Conservation (phyloP, 2,113 vertebrate genomes). For the Opisthocomus hoazin region DNA sequence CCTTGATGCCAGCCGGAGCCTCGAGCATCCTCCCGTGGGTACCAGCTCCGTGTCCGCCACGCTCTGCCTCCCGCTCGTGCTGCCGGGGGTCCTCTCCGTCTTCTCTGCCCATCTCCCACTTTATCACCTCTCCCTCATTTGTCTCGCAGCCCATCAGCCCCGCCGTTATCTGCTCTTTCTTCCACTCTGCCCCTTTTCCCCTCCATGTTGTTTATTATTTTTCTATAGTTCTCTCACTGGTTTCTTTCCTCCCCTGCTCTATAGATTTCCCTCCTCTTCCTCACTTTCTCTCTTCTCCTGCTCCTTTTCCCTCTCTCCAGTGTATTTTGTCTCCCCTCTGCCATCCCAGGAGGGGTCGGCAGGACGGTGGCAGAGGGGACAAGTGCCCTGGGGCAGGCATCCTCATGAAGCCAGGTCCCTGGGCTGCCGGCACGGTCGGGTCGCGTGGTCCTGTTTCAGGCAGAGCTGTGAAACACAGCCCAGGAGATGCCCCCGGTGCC, state of each 20-base stretch:
- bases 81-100: rapidly evolving
- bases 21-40: not conserved
- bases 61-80: rapidly evolving
- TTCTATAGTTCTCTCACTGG: rapidly evolving
- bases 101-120: not conserved
- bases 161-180: not conserved
- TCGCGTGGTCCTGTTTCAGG: rapidly evolving
- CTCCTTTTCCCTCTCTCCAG: not conserved
- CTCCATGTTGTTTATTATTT: not conserved
- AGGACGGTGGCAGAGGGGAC: not conserved
- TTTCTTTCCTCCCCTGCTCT: not conserved
- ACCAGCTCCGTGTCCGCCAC: not conserved
- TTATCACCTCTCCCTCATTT: not conserved
- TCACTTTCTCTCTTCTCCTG: not conserved
- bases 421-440: not conserved
- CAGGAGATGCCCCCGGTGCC: not conserved
- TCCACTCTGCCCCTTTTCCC: not conserved
- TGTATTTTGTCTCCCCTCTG: not conserved
- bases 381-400: rapidly evolving
- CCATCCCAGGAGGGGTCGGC: not conserved
- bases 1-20: not conserved
- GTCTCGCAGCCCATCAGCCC: not conserved
- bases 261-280: not conserved
- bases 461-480: not conserved
- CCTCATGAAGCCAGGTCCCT: not conserved